These are phyloP conservation scores for Ophonus ardosiacus DNA, from an alignment of 2,888 invertebrate genomes.

Conservation along the genomic window DNA sequence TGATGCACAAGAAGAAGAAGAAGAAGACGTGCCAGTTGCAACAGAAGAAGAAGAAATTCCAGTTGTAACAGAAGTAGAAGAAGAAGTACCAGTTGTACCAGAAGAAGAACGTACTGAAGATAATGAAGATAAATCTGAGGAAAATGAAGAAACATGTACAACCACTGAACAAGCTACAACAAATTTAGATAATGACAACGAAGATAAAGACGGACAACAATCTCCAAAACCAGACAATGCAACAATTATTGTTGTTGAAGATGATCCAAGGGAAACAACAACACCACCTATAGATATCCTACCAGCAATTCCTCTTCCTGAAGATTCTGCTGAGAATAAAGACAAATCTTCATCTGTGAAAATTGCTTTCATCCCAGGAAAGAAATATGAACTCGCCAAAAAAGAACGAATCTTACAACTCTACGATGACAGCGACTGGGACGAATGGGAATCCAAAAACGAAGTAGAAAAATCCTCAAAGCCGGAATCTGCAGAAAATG, in stretches of 20 bases:
- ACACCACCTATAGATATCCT: slow-evolving; percentile 22
- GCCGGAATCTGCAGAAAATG: slow-evolving; percentile 20
- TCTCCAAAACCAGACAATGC: slow-evolving; percentile 64
- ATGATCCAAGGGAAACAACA: slow-evolving; percentile 21
- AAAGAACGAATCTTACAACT: slow-evolving; percentile 64
- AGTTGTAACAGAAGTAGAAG: slow-evolving; percentile 55
- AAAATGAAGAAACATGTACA: slow-evolving; percentile 59
- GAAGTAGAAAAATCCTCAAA: slow-evolving; percentile 35
- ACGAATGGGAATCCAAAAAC: slow-evolving; percentile 64
- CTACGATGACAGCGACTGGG: slow-evolving; percentile 65
- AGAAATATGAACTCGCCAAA: slow-evolving; percentile 66
- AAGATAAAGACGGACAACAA: slow-evolving; percentile 60
- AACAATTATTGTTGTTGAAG: slow-evolving; percentile 23
- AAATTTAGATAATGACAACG: slow-evolving; percentile 57
- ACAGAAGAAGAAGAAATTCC: slow-evolving; percentile 56
- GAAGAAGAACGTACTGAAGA: slow-evolving; percentile 58
- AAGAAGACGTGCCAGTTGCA: too few species aligned
- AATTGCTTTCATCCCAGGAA: slow-evolving; percentile 58
- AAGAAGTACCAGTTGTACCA: slow-evolving; percentile 65
- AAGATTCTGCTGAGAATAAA: slow-evolving; percentile 55
- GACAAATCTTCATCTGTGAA: slow-evolving; percentile 33
- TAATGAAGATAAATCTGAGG: slow-evolving; percentile 62
- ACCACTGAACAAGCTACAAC: slow-evolving; percentile 67
- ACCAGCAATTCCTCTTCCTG: slow-evolving; percentile 23
- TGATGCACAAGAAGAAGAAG: slow-evolving; percentile 54